phyloP scores from a whole-genome alignment of 2,797 vertebrate genomes.

The Margarornis squamiger region DNA sequence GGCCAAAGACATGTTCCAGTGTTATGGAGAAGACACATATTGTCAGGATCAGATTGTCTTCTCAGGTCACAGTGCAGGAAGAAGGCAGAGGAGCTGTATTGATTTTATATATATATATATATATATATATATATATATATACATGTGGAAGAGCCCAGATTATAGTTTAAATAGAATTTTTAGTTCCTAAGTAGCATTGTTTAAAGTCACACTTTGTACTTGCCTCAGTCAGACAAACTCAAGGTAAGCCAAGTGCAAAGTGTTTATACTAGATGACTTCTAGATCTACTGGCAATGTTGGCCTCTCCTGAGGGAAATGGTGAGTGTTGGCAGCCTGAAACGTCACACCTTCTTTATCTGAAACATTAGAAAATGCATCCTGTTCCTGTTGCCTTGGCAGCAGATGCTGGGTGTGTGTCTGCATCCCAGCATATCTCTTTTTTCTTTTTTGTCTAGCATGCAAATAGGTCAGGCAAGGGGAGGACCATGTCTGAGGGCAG shows the following conservation, averaged over 20 bases:
- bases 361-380: constrained; percentile 9
- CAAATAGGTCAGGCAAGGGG: not conserved
- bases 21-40: not conserved
- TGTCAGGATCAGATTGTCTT: not conserved
- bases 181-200: not conserved
- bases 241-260: not conserved
- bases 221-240: not conserved
- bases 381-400: constrained; percentile 46
- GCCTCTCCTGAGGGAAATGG: not conserved
- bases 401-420: not conserved
- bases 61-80: not conserved
- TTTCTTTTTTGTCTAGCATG: not conserved
- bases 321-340: not conserved
- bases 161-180: not conserved
- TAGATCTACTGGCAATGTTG: not conserved
- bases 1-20: not conserved
- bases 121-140: not conserved
- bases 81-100: fast-evolving
- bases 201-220: not conserved
- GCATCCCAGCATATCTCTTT: not conserved
- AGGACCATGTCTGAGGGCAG: not conserved
- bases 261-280: constrained; percentile 5
- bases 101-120: not conserved
- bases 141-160: not conserved
- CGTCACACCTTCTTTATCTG: not conserved